phyloP scores from a whole-genome alignment of 2,888 invertebrate species.

The Acanthosepion esculentum region DNA sequence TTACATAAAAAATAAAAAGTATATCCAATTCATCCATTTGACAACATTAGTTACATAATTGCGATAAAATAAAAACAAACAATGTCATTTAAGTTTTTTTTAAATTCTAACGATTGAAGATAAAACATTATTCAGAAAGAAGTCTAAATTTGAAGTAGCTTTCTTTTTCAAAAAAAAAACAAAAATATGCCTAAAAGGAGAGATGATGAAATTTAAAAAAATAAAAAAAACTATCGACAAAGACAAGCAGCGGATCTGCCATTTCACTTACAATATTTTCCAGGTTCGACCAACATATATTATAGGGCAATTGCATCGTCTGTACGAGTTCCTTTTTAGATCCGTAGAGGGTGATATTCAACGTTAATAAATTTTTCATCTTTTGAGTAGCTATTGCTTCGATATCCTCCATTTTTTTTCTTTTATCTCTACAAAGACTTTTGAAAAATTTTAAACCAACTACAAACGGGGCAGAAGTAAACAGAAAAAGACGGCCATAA shows the following conservation, averaged over 20 bases:
- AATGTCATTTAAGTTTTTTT: no score
- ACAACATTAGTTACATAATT: no score
- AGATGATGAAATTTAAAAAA: not conserved
- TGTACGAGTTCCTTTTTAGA: not conserved
- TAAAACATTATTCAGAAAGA: not conserved
- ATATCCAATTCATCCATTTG: no score
- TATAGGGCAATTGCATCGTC: constrained; percentile 14
- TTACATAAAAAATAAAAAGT: no score
- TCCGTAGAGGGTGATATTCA: not conserved
- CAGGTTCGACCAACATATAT: constrained; percentile 33
- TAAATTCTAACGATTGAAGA: not conserved
- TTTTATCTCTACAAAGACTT: not conserved
- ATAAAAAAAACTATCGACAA: not conserved
- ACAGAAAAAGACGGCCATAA: constrained; percentile 8
- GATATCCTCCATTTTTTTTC: not conserved
- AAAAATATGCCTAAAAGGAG: not conserved
- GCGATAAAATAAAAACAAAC: no score
- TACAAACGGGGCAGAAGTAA: constrained; percentile 33
- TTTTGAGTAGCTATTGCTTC: not conserved
- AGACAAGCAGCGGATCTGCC: not conserved
- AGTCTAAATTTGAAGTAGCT: not conserved
- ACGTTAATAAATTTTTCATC: not conserved
- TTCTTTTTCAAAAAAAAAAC: not conserved
- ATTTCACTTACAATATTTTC: not conserved
- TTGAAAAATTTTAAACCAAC: not conserved